A percentile compares a stretch with the other conserved stretches of the same genome.
phyloP scores from a whole-genome alignment of 2,797 vertebrate genomes.

The Lophotriccus pileatus region DNA sequence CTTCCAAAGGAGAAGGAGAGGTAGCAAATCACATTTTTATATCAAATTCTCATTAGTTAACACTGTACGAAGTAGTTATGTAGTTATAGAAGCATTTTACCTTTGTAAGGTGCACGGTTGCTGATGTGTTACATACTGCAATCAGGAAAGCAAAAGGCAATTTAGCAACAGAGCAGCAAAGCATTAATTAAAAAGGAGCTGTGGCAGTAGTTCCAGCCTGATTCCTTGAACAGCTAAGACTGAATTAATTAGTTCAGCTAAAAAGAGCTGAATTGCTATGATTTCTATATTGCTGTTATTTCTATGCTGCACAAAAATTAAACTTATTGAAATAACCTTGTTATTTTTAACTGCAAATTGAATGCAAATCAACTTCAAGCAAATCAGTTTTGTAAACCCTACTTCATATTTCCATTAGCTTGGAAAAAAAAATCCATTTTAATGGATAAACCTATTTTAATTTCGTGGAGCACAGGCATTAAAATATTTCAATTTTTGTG shows the following conservation, averaged over 20 bases:
- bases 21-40: slow-evolving; percentile 67
- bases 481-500: not conserved
- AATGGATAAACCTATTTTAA: not conserved
- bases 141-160: not conserved
- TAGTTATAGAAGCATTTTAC: not conserved
- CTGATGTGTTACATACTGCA: not conserved
- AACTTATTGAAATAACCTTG: not conserved
- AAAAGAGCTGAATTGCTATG: not conserved
- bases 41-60: not conserved
- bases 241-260: not conserved
- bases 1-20: slow-evolving; percentile 94
- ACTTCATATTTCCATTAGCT: not conserved
- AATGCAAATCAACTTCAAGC: not conserved
- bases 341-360: not conserved
- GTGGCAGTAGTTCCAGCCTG: not conserved
- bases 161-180: not conserved
- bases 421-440: not conserved
- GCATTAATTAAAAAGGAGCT: not conserved
- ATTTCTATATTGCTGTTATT: not conserved
- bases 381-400: not conserved
- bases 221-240: not conserved
- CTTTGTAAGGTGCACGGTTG: not conserved
- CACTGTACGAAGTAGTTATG: not conserved
- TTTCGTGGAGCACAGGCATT: not conserved
- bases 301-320: not conserved